These are phyloP conservation scores for Podabrus alpinus DNA, from an alignment of 2,888 invertebrate genomes.

Conservation along the genomic window DNA sequence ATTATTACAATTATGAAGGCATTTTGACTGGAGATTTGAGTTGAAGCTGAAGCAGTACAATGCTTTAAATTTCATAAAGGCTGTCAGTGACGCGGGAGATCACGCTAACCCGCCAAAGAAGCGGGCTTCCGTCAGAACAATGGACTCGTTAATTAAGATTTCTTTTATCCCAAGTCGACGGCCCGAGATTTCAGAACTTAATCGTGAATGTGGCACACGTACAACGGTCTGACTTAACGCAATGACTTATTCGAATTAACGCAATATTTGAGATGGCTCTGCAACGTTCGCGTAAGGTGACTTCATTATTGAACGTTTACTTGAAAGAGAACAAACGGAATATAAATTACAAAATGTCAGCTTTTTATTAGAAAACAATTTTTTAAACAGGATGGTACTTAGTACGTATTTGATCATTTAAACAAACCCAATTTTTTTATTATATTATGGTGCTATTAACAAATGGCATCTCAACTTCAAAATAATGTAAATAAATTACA, in stretches of 20 bases:
- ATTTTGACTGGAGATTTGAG: slow-evolving; percentile 30
- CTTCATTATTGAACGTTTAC: slow-evolving; percentile 11
- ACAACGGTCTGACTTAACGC: slow-evolving; percentile 31
- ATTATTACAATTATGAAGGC: slow-evolving; percentile 30
- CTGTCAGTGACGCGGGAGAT: slow-evolving; percentile 38
- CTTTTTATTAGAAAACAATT: not conserved
- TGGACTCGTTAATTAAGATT: slow-evolving; percentile 80
- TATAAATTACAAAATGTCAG: not conserved
- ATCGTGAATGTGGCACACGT: slow-evolving; percentile 35
- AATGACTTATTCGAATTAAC: slow-evolving; percentile 30
- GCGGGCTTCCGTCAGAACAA: slow-evolving; percentile 70
- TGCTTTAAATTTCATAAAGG: slow-evolving; percentile 35
- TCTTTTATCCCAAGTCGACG: slow-evolving; percentile 58
- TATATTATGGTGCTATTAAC: not conserved
- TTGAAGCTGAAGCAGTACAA: slow-evolving; percentile 28
- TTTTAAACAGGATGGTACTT: not conserved
- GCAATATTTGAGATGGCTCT: slow-evolving; percentile 25
- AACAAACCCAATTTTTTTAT: not conserved
- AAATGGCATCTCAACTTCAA: no score
- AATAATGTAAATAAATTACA: no score
- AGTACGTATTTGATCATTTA: not conserved
- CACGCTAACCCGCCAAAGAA: slow-evolving; percentile 43
- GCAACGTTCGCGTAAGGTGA: slow-evolving; percentile 19
- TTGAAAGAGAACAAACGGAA: not conserved
- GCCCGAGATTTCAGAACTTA: slow-evolving; percentile 36